Percentiles rank a stretch among this genome's conserved stretches.
These are phyloP conservation scores for Cryptops parisi DNA, from an alignment of 2,888 invertebrate species.

Conservation along the genomic window DNA sequence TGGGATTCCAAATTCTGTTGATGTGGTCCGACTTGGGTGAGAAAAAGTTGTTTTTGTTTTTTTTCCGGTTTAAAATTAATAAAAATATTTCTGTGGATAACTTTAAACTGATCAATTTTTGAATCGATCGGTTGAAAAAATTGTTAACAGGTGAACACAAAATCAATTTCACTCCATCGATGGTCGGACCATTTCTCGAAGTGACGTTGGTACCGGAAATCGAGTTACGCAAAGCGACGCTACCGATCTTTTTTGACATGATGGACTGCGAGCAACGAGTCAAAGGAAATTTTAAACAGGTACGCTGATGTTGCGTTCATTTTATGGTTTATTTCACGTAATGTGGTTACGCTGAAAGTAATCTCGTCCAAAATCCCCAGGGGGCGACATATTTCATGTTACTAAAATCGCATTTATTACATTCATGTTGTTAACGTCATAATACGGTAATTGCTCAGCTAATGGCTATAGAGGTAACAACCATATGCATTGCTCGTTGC, in stretches of 20 bases:
- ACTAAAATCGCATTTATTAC: too few relatives aligned
- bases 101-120: not conserved
- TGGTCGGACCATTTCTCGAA: slow-evolving; percentile 86
- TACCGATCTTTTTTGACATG: slow-evolving; percentile 87
- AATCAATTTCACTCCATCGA: slow-evolving; percentile 73
- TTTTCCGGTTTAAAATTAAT: not conserved
- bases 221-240: slow-evolving; percentile 69
- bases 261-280: slow-evolving; percentile 81
- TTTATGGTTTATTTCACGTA: too few relatives aligned
- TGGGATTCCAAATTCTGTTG: slow-evolving; percentile 80
- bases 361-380: too few relatives aligned
- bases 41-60: too few relatives aligned
- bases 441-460: too few relatives aligned
- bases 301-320: slow-evolving; percentile 20
- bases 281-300: slow-evolving; percentile 68
- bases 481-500: too few relatives aligned
- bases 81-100: not conserved
- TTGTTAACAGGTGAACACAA: slow-evolving; percentile 54
- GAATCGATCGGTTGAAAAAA: not conserved
- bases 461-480: too few relatives aligned
- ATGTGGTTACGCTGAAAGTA: too few relatives aligned
- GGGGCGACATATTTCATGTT: too few relatives aligned
- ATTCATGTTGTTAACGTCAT: too few relatives aligned
- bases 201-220: slow-evolving; percentile 80
- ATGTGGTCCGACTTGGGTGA: slow-evolving; percentile 76